Base-by-base conservation (phyloP, 2,888 invertebrate species). In the Drosophila quinaria region DNA sequence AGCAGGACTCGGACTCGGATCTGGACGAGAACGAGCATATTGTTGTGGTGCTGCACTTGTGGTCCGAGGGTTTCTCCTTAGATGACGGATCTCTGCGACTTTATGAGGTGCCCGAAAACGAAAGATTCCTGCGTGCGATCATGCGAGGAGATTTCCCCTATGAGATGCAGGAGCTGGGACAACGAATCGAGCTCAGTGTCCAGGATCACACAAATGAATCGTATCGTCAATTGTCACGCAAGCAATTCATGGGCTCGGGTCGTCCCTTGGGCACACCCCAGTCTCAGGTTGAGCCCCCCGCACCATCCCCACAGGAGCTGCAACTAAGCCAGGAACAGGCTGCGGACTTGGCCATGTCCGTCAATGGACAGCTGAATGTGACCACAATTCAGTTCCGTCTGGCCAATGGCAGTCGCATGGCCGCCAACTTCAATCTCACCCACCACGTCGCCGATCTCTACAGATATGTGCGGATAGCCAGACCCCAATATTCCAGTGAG, bases 31-130 rank as follows among this genome's bases (percentile, higher is more conserved):
- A 42, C 2, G 81, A 73, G 35, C 70, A 73, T 1, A 70, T 70
- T 22, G 51, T 73, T 1, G 74, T 86, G 11, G 66, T 75, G 17
- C 47, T 86, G 35, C 82, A 88, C 29, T 72, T 86, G 1, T 86
- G 86, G 86, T 70, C 82, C 19, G 86, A 86, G 52, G 86, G 86
- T 0, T 86, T 86, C 58, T 76, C 86, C 5, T 47, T 86, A n/a
- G 86, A 87, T 37, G 66, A 80, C 2, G 86, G 90, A 10, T 19
- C 58, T 0, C 22, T 86, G 25, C 65, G 78, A 1, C 66, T 22
- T 0, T 86, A 86, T 17, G 64, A 74, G 3, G 41, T 71, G 5
- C 86, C 90, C 0, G 88, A 78, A 10, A 86, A 89, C 25, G 76
- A 78, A 1, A 67, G 71, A 0, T 70, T 87, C 3, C 52, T 86